These are phyloP conservation scores for Hydrotaea cyrtoneurina DNA, from an alignment of 2,888 invertebrate species.

Conservation along the genomic window DNA sequence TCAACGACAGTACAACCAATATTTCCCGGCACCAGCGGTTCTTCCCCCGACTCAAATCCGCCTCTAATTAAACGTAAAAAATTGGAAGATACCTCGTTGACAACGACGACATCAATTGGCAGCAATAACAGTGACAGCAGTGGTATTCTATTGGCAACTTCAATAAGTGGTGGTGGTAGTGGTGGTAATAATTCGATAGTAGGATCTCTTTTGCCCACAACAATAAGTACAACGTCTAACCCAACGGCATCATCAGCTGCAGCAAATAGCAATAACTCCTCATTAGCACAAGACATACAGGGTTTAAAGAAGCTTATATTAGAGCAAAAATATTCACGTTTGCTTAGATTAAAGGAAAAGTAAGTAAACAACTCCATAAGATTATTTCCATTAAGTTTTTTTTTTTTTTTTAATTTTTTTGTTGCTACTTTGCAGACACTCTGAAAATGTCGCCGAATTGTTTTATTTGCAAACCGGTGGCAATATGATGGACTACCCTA, in stretches of 20 bases:
- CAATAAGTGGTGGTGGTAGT: conserved; percentile 69
- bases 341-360: conserved; percentile 87
- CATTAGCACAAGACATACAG: conserved; percentile 78
- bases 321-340: conserved; percentile 86
- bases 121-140: conserved; percentile 67
- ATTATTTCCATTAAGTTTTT: neutral
- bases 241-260: conserved; percentile 64
- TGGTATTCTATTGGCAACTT: neutral
- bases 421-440: conserved; percentile 82
- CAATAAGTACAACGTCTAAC: conserved; percentile 69
- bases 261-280: conserved; percentile 68
- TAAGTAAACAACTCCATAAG: conserved; percentile 71
- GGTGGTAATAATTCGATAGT: conserved; percentile 70
- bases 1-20: neutral
- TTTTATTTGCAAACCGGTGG: conserved; percentile 93
- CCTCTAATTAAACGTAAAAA: conserved; percentile 59
- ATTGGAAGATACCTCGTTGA: conserved; percentile 51
- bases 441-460: conserved; percentile 90
- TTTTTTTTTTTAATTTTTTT: conserved; percentile 6
- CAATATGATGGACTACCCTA: conserved; percentile 92
- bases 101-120: conserved; percentile 64
- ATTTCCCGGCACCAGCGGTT: conserved; percentile 43
- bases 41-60: conserved; percentile 53
- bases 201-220: conserved; percentile 75
- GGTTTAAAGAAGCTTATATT: conserved; percentile 85